Base-by-base conservation (phyloP, 35 echinoderm and acorn worm species). In the Hemicentrotus pulcherrimus region DNA sequence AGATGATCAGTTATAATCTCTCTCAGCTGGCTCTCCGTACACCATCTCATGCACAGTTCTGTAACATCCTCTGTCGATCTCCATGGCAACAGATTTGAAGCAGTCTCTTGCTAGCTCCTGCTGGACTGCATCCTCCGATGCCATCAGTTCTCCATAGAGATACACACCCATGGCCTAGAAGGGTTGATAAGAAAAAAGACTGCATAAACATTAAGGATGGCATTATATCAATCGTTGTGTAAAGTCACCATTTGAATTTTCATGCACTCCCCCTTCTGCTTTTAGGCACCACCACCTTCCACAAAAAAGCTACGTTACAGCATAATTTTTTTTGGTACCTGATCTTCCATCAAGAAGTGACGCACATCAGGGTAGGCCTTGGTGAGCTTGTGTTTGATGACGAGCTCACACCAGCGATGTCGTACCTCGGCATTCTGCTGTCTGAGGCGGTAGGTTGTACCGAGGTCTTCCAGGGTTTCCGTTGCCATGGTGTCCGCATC, bases 331-430 rank as follows among this genome's bases (percentile, higher is more conserved):
- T 55, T 8, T 28, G 6, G 22, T 86, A 99, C 98, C 98, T 99
- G 98, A 86, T 99, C 98, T 88, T 99, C 96, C 18, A 95, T 59
- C 6, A 99, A 95, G 61, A 99, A 99, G 46, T 94, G 92, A 32
- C 94, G 94, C 32, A 99, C 95, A 91, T 99, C 96, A 35, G 94
- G 94, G 32, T 99, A 97, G 12, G 96, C 92, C 65, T 96, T 95
- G 32, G 70, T 60, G 28, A 91, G 95, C 35, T 61, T 86, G 59
- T 99, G 96, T 91, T 95, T 99, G 86, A 97, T 94, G 28, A 99
- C 96, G 14, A 99, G 46, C 87, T 99, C 98, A 94, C 98, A 99
- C 98, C 98, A 99, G 18, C 98, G 90, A 60, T 99, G 98, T 91
- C 96, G 92, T 9, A 97, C 94, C 16, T 99, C 98, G 4, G 98